Evolutionary conservation across 2,797 vertebrate species (phyloP).

Genomic region (Brotula barbata): DNA sequence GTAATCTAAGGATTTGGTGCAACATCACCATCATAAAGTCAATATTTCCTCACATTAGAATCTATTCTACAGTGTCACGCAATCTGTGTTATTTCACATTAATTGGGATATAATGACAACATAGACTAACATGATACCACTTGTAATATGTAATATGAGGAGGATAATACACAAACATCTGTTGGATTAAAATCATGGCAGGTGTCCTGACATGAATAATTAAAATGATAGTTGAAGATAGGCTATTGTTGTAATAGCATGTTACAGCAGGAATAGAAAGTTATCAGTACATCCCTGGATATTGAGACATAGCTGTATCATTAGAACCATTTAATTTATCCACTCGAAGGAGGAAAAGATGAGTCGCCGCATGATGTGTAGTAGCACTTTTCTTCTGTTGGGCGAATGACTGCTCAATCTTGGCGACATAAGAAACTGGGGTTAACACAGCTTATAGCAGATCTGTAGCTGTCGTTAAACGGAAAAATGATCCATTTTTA

Average conservation of each 20-base stretch:
- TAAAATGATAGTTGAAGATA: no score
- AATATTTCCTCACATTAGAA: slow-evolving; percentile 29
- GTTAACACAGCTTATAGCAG: no score
- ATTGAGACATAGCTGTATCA: slow-evolving; percentile 52
- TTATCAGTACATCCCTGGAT: no score
- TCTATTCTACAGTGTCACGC: slow-evolving; percentile 27
- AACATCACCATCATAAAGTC: slow-evolving; percentile 3
- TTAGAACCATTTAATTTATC: slow-evolving; percentile 61
- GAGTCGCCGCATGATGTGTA: slow-evolving; percentile 65
- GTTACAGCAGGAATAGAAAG: no score
- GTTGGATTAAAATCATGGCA: slow-evolving; percentile 9
- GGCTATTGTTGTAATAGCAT: no score
- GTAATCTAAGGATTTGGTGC: slow-evolving; percentile 2
- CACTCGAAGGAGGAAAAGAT: slow-evolving; percentile 69
- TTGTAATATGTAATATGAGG: slow-evolving; percentile 22
- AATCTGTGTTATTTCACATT: slow-evolving; percentile 28
- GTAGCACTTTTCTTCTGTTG: slow-evolving; percentile 64
- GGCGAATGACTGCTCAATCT: no score
- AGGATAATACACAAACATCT: slow-evolving; percentile 9
- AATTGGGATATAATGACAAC: slow-evolving; percentile 42
- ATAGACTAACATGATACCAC: slow-evolving; percentile 15
- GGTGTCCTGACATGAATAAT: slow-evolving; percentile 37
- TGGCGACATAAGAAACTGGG: no score
- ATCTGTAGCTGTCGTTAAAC: no score
- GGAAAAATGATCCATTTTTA: no score